phyloP scores from a whole-genome alignment of 2,888 invertebrate genomes.

The Bibio marci region DNA sequence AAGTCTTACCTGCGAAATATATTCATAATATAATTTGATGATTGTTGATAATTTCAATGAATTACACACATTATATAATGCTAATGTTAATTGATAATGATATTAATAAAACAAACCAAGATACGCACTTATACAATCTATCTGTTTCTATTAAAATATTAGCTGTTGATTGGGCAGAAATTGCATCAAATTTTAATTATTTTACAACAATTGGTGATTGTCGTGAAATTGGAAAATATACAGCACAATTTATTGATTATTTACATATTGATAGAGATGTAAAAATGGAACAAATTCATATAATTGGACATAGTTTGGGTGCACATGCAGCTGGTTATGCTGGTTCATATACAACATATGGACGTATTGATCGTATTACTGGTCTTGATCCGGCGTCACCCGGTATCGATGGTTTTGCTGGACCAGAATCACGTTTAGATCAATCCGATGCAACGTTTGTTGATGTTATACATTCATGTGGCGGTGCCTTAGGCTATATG shows the following conservation, averaged over 20 bases:
- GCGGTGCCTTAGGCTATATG: slow-evolving; percentile 45
- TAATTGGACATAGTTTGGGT: slow-evolving; percentile 37
- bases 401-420: slow-evolving; percentile 32
- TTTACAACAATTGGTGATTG: slow-evolving; percentile 24
- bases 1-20: too few relatives aligned
- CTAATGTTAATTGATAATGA: too few relatives aligned
- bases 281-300: slow-evolving; percentile 19
- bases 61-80: too few relatives aligned
- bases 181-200: slow-evolving; percentile 26
- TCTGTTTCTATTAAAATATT: too few relatives aligned
- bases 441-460: slow-evolving; percentile 50
- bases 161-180: slow-evolving; percentile 26
- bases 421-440: slow-evolving; percentile 32
- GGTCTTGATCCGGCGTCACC: slow-evolving; percentile 55
- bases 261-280: slow-evolving; percentile 6
- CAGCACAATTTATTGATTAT: slow-evolving; percentile 17
- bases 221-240: slow-evolving; percentile 23
- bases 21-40: too few relatives aligned
- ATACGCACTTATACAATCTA: too few relatives aligned
- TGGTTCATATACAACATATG: slow-evolving; percentile 30
- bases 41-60: too few relatives aligned
- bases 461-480: slow-evolving; percentile 57
- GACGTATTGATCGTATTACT: slow-evolving; percentile 37
- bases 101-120: too few relatives aligned
- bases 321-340: slow-evolving; percentile 43